phyloP scores from a whole-genome alignment of 2,113 vertebrate genomes.

The Egretta garzetta region DNA sequence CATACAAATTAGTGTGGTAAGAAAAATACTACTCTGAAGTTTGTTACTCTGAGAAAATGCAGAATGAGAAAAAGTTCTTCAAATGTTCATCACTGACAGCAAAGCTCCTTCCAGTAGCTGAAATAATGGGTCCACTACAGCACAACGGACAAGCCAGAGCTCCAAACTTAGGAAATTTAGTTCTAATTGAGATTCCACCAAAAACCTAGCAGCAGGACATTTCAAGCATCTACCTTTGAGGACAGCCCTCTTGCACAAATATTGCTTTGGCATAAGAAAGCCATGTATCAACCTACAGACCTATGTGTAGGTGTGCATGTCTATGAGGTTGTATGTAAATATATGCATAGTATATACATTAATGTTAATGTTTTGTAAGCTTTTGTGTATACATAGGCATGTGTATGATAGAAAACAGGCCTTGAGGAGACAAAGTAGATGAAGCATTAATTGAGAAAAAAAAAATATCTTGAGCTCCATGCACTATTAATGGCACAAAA shows the following conservation, averaged over 20 bases:
- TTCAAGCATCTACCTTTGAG: background rate
- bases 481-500: slow-evolving; percentile 29
- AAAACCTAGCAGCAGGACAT: background rate
- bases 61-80: background rate
- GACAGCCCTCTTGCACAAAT: background rate
- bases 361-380: background rate
- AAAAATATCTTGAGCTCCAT: background rate
- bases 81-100: background rate
- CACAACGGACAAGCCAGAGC: background rate
- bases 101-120: background rate
- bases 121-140: background rate
- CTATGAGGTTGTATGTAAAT: background rate
- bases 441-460: background rate
- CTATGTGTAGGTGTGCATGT: no score
- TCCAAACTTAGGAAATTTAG: background rate
- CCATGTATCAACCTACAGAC: background rate
- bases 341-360: background rate
- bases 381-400: background rate
- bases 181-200: background rate
- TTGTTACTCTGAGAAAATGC: background rate
- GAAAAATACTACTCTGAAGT: background rate
- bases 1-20: background rate
- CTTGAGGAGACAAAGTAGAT: background rate
- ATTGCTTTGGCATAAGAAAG: background rate
- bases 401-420: background rate